Evolutionary conservation across 2,113 vertebrate species (phyloP).

Genomic region (Picathartes gymnocephalus): DNA sequence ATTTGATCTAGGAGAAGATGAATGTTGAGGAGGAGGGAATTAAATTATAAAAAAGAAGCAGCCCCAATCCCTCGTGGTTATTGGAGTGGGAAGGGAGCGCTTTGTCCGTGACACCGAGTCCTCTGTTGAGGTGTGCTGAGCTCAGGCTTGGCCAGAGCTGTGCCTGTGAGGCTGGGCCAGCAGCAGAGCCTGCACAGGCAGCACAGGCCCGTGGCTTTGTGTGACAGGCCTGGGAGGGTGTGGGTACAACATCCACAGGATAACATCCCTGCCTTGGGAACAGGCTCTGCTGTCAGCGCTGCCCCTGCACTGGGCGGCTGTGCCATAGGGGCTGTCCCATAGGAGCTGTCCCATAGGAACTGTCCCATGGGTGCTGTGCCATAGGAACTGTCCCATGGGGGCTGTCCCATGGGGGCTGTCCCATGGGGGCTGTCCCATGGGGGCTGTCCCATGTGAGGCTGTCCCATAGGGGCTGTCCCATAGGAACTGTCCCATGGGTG

Average conservation of each 20-base stretch:
- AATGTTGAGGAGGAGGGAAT: slow-evolving; percentile 33
- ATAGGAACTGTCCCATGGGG: too few relatives aligned
- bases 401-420: too few relatives aligned
- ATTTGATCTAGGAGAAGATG: slow-evolving; percentile 25
- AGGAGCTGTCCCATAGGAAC: background rate
- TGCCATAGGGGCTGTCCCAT: too few relatives aligned
- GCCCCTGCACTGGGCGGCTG: too few relatives aligned
- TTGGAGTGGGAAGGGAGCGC: slow-evolving; percentile 30
- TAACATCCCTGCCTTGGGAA: too few relatives aligned
- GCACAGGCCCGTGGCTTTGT: background rate
- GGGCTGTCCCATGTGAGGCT: too few relatives aligned
- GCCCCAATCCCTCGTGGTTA: background rate
- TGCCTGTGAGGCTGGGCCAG: background rate
- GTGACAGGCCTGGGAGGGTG: background rate
- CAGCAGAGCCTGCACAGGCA: background rate
- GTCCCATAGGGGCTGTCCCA: too few relatives aligned
- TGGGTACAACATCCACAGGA: too few relatives aligned
- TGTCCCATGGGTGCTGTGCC: too few relatives aligned
- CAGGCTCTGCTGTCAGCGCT: background rate
- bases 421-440: too few relatives aligned
- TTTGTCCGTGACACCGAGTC: slow-evolving; percentile 38
- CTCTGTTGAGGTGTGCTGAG: background rate
- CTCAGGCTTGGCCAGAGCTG: background rate
- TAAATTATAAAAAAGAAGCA: background rate
- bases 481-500: too few relatives aligned